Base-by-base conservation (phyloP, 2,888 invertebrate species). In the Nymphalis c-album region DNA sequence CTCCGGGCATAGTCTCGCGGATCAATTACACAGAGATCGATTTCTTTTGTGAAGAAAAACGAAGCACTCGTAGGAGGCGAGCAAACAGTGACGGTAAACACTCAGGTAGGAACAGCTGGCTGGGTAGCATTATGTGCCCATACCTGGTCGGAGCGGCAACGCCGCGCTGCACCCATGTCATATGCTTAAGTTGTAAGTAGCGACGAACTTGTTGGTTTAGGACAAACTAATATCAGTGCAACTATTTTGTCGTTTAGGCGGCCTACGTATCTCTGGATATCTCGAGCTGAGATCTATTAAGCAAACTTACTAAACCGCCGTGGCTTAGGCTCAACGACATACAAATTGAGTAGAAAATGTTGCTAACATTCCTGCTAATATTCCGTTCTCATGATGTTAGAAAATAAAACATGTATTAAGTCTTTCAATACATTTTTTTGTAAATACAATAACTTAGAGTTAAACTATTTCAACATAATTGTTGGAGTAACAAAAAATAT, bases 1-100 rank as follows among this genome's bases (percentile, higher is more conserved):
- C 86, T 80, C 76, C 57, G 75, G 73, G 77, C 77, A 73, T 77
- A 77, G 80, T 83, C 79, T 77, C 74, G 80, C 79, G 88, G 86
- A 88, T 90, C 86, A 84, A 83, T 89, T 89, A 86, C 87, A 85
- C 78, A 74, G 78, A 76, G 86, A 86, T 89, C 90, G 87, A 88
- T 90, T 90, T 85, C 88, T 85, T 81, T 82, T 69, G 68, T 73
- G 59, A 66, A 67, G 74, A 75, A 75, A 76, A 73, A 75, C 66
- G 62, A 59, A 70, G 64, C 55, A 66, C 62, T 68, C 63, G 66
- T 65, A 70, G 72, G 70, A 67, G 65, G 72, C 65, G 58, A 65
- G 64, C 69, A 69, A 73, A 71, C 72, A 70, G 68, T 70, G 65
- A 64, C 74, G 67, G 81, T 78, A 86, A 87, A 86, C 84, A 85